Evolutionary conservation across 1,140 invertebrate genomes (phyloP).

Genomic region (Harlomillsia oculata): DNA sequence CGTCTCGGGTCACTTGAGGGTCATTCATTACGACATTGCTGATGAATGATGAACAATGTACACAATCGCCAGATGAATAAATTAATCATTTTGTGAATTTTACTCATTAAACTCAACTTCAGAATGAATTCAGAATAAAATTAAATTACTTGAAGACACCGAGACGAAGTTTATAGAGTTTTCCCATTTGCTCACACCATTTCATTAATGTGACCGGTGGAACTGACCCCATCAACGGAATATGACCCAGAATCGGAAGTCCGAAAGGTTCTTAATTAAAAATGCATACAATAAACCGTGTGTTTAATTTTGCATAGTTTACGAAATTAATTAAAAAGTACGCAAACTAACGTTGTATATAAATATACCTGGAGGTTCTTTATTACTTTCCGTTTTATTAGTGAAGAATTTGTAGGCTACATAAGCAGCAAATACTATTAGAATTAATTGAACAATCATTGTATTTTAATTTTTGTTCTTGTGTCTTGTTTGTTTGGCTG

Average conservation of each 20-base stretch:
- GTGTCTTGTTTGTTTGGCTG: no score
- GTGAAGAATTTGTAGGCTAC: no score
- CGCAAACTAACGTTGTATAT: no score
- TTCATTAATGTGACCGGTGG: not conserved
- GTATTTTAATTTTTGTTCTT: no score
- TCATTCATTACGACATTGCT: not conserved
- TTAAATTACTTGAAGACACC: not conserved
- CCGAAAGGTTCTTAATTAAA: not conserved
- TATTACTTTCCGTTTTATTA: no score
- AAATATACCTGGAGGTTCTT: no score
- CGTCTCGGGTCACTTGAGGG: not conserved
- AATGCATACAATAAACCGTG: no score
- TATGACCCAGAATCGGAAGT: not conserved
- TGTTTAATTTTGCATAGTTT: no score
- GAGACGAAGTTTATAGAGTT: not conserved
- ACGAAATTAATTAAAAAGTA: no score
- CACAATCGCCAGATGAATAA: not conserved
- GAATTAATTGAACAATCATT: no score
- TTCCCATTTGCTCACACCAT: not conserved
- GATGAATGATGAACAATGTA: no score
- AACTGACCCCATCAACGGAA: not conserved
- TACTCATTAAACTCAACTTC: not conserved
- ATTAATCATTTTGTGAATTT: not conserved
- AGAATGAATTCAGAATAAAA: not conserved
- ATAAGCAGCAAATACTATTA: no score